Conservation (phyloP, 2,888 invertebrate species). For the Ochlodes sylvanus region DNA sequence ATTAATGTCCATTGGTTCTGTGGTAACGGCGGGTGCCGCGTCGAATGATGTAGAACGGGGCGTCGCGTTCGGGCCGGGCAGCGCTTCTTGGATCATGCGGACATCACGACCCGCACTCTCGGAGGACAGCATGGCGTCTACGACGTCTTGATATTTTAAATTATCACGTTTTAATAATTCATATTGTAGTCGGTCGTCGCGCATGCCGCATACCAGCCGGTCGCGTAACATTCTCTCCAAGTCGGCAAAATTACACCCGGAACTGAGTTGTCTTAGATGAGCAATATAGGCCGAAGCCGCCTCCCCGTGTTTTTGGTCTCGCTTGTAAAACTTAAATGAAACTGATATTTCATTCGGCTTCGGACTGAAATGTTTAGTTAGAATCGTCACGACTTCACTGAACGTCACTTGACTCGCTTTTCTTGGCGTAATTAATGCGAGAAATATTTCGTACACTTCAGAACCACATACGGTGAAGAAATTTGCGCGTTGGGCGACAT, state of each 20-base stretch:
- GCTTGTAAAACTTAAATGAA: no score
- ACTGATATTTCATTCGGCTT: no score
- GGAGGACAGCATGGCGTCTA: constrained; percentile 42
- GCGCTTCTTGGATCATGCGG: constrained; percentile 34
- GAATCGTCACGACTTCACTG: no score
- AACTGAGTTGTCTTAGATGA: constrained; percentile 41
- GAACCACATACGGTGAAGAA: constrained; percentile 39
- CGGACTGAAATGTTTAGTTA: no score
- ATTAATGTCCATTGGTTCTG: constrained; percentile 38
- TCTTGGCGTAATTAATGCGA: no score
- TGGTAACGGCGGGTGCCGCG: background rate
- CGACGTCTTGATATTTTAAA: constrained; percentile 41
- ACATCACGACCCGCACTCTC: constrained; percentile 42
- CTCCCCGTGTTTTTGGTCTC: no score
- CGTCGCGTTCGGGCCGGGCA: background rate
- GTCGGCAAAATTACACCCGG: constrained; percentile 43
- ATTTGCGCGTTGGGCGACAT: constrained; percentile 31
- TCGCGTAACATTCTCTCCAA: constrained; percentile 46
- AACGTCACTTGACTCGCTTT: no score
- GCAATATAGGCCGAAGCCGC: no score
- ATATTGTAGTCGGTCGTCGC: constrained; percentile 40
- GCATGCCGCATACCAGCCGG: constrained; percentile 44
- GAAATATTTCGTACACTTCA: constrained; percentile 33
- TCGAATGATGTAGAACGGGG: background rate
- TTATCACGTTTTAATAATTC: constrained; percentile 43